A percentile compares a stretch with the other conserved stretches of the same genome.
Conservation (phyloP, 2,888 invertebrate species). For the Nemurella pictetii region DNA sequence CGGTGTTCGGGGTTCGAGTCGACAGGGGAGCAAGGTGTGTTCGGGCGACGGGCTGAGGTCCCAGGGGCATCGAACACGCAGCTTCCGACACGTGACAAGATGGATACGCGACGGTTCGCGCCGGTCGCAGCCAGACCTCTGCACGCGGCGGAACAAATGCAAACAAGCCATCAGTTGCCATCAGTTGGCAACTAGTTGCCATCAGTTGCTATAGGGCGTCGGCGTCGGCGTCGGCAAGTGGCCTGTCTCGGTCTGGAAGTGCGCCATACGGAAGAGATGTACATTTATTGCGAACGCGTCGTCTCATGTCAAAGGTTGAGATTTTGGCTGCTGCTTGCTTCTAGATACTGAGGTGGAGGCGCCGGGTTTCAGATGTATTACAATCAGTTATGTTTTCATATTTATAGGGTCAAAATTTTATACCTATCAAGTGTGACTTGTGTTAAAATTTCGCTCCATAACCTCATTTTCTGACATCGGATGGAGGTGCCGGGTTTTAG, state of each 20-base stretch:
- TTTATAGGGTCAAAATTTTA: too few species aligned
- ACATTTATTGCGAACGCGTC: not conserved
- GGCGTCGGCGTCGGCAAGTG: not conserved
- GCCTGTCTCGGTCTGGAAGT: not conserved
- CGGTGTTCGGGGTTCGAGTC: too few species aligned
- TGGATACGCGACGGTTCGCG: not conserved
- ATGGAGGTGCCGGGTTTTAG: not conserved
- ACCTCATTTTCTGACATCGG: not conserved
- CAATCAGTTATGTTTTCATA: too few species aligned
- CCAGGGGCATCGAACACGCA: too few species aligned
- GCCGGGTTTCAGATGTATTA: not conserved
- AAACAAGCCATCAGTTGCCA: conserved; percentile 6
- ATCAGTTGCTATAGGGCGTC: not conserved
- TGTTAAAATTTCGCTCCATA: too few species aligned
- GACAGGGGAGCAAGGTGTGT: too few species aligned
- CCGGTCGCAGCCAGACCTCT: not conserved
- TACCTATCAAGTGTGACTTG: too few species aligned
- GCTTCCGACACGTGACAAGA: conserved; percentile 12
- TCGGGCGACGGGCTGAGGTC: too few species aligned
- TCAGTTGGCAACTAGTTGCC: too few species aligned
- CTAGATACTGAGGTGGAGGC: not conserved
- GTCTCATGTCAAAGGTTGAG: too few species aligned
- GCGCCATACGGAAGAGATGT: not conserved
- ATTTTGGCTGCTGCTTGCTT: too few species aligned
- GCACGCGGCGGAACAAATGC: not conserved